phyloP scores from a whole-genome alignment of 23 tunicate species.

The Phallusia fumigata region DNA sequence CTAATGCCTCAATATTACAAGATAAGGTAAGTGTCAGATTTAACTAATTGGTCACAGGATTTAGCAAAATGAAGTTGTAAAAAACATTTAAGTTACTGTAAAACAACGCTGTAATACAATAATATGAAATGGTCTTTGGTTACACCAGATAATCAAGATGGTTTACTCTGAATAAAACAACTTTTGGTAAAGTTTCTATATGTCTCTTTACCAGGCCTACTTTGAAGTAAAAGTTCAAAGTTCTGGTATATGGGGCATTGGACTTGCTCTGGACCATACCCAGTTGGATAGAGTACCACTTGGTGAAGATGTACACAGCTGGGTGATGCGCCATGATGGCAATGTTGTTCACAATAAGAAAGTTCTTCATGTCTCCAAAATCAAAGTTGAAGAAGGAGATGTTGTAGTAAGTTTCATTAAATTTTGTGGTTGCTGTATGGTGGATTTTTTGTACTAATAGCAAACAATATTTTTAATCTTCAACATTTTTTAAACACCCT shows the following conservation, averaged over 20 bases:
- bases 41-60: too few relatives aligned
- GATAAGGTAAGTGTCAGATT: constrained; percentile 88
- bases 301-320: constrained; percentile 65
- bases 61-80: too few relatives aligned
- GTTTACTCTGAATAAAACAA: too few relatives aligned
- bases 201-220: constrained; percentile 55
- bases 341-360: constrained; percentile 66
- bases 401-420: constrained; percentile 55
- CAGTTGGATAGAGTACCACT: constrained; percentile 73
- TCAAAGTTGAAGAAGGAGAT: constrained; percentile 72
- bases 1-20: constrained; percentile 76
- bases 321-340: constrained; percentile 93
- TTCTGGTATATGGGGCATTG: constrained; percentile 96
- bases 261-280: constrained; percentile 58
- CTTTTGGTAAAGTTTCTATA: too few relatives aligned
- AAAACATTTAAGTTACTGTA: too few relatives aligned
- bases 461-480: too few relatives aligned
- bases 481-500: too few relatives aligned
- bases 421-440: neutral
- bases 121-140: too few relatives aligned
- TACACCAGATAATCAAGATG: too few relatives aligned
- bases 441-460: too few relatives aligned
- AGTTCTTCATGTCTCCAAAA: constrained; percentile 45
- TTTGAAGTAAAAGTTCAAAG: constrained; percentile 96
- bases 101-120: too few relatives aligned